Conservation (phyloP, 1,140 invertebrate genomes). For the Scaptomyza graminum region DNA sequence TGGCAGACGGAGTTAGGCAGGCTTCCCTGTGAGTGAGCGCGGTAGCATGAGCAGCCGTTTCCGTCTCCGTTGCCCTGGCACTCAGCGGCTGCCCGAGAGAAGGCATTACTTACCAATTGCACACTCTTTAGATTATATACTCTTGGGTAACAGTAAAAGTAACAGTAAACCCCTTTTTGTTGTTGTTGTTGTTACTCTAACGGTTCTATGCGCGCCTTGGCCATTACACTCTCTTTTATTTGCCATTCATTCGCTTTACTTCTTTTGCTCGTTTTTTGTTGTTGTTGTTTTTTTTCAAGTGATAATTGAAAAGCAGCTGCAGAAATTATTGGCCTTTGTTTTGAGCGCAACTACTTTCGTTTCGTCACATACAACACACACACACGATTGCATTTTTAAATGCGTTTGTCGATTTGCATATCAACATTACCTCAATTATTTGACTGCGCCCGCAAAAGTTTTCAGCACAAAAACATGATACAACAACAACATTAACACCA, state of each 20-base stretch:
- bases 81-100: too few species aligned
- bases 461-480: conserved; percentile 16
- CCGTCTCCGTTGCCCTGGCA: too few species aligned
- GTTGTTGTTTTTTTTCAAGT: conserved; percentile 26
- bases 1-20: too few species aligned
- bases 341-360: too few species aligned
- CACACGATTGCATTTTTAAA: neutral
- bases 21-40: too few species aligned
- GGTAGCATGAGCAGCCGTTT: too few species aligned
- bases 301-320: conserved; percentile 71
- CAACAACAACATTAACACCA: neutral
- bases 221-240: conserved; percentile 41
- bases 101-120: too few species aligned
- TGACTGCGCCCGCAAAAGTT: conserved; percentile 18
- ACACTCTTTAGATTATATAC: too few species aligned
- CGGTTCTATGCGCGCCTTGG: conserved; percentile 30
- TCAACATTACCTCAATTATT: conserved; percentile 27
- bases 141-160: neutral
- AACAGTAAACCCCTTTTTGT: neutral
- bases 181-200: neutral
- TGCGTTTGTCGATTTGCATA: conserved; percentile 1
- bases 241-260: conserved; percentile 34
- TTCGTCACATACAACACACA: too few species aligned
- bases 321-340: conserved; percentile 58
- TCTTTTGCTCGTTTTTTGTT: conserved; percentile 20